These are phyloP conservation scores for Hypolimnas misippus DNA, from an alignment of 2,888 invertebrate species.

Conservation along the genomic window DNA sequence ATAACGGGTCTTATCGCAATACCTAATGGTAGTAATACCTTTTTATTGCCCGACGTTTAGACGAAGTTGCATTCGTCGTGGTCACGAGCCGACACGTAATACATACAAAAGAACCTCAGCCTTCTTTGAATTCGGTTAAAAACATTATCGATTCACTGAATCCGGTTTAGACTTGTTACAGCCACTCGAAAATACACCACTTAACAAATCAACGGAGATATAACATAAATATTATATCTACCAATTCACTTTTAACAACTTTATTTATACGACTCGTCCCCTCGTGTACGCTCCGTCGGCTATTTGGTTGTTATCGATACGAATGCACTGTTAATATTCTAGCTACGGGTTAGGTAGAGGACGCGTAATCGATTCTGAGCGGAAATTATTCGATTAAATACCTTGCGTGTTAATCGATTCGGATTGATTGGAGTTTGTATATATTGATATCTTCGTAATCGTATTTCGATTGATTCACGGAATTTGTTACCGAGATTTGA, in stretches of 20 bases:
- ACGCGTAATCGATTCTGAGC: slow-evolving; percentile 27
- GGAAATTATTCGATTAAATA: slow-evolving; percentile 29
- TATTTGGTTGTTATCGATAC: slow-evolving; percentile 30
- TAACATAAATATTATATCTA: slow-evolving; percentile 13
- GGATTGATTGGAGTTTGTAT: slow-evolving; percentile 10
- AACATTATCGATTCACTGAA: no score
- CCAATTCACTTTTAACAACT: slow-evolving; percentile 29
- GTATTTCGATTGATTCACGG: slow-evolving; percentile 1
- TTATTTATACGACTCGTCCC: slow-evolving; percentile 40
- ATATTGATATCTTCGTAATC: background rate
- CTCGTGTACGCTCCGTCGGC: slow-evolving; percentile 33
- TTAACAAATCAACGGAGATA: slow-evolving; percentile 6
- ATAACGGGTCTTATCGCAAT: no score
- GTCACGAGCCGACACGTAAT: no score
- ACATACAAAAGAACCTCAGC: background rate
- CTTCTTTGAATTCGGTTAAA: no score
- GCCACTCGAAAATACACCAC: background rate
- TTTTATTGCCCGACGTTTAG: no score
- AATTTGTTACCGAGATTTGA: no score
- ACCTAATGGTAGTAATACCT: no score
- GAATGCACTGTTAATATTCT: slow-evolving; percentile 29
- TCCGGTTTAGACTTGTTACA: no score
- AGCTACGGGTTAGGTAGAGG: slow-evolving; percentile 24
- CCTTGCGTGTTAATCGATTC: slow-evolving; percentile 18
- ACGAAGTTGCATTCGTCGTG: no score